Evolutionary conservation across 2,888 invertebrate species (phyloP), one percentile per base, ranked within the genome.

Genomic region (Koerneria pararmatus): DNA sequence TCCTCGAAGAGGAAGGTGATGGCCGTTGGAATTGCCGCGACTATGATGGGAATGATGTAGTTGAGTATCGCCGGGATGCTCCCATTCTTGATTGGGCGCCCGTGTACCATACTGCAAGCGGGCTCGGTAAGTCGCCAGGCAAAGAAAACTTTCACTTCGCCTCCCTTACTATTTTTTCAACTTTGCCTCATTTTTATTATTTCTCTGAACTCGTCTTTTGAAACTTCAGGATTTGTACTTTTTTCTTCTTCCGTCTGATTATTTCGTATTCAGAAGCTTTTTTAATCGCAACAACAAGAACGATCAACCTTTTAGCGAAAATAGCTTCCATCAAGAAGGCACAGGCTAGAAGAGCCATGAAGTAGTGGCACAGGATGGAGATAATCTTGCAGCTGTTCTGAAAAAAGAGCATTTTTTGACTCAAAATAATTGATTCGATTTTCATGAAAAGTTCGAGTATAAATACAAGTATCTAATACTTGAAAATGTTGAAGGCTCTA

Each of bases 231-330:
- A 6, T 31, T 24, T 31, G n/a, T 5, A 56, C 11, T 31, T 31
- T 51, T 51, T 8, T 51, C n/a, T 32, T 29, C 29, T 6, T 56
- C 32, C 29, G 8, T 6, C 56, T 11, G 4, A n/a, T n/a, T n/a
- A n/a, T n/a, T n/a, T n/a, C n/a, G n/a, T n/a, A n/a, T n/a, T n/a
- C n/a, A n/a, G n/a, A n/a, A n/a, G n/a, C 32, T 4, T 5, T 27
- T 2, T 32, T 5, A n/a, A 31, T n/a, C n/a, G n/a, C n/a, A n/a
- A n/a, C n/a, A n/a, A 54, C 19, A 2, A 19, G n/a, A 29, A 29
- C 48, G 22, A 60, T 71, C 69, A 24, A 76, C 76, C 72, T 66
- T 22, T 73, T 64, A 5, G 76, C 76, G 37, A 76, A 76, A 27
- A 70, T 60, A n/a, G 74, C 70, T 29, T 76, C 76, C 15, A 72